Evolutionary conservation across 2,113 vertebrate species (phyloP).

Genomic region (Corydoras maculifer): DNA sequence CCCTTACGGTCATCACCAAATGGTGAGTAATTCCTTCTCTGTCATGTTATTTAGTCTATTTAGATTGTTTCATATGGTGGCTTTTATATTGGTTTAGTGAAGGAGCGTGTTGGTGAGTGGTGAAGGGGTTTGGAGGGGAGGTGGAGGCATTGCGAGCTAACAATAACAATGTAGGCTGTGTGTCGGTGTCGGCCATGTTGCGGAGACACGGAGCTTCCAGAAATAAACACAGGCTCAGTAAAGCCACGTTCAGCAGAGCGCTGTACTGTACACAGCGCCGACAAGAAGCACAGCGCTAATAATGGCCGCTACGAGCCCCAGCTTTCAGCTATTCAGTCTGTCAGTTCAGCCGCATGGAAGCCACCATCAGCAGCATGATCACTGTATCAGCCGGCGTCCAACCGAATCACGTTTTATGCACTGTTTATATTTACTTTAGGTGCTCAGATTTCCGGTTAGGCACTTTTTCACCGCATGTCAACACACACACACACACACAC

Average conservation of each 20-base stretch:
- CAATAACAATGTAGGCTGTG: conserved; percentile 67
- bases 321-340: not conserved
- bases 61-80: not conserved
- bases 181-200: conserved; percentile 73
- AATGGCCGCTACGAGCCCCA: not conserved
- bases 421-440: conserved; percentile 14
- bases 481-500: not conserved
- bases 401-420: not conserved
- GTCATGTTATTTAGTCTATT: not conserved
- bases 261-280: not conserved
- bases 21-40: conserved; percentile 74
- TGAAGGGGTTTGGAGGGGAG: conserved; percentile 34
- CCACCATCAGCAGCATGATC: not conserved
- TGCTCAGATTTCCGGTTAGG: not conserved
- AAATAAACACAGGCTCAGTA: conserved; percentile 62
- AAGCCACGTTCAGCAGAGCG: conserved; percentile 20
- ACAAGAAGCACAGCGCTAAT: not conserved
- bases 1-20: conserved; percentile 94
- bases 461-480: not conserved
- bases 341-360: not conserved
- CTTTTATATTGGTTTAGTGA: too few relatives aligned
- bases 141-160: conserved; percentile 53
- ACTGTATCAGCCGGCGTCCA: not conserved
- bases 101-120: not conserved
- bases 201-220: conserved; percentile 59